Evolutionary conservation across 2,797 vertebrate genomes (phyloP).

Genomic region (Crenuchus spilurus): DNA sequence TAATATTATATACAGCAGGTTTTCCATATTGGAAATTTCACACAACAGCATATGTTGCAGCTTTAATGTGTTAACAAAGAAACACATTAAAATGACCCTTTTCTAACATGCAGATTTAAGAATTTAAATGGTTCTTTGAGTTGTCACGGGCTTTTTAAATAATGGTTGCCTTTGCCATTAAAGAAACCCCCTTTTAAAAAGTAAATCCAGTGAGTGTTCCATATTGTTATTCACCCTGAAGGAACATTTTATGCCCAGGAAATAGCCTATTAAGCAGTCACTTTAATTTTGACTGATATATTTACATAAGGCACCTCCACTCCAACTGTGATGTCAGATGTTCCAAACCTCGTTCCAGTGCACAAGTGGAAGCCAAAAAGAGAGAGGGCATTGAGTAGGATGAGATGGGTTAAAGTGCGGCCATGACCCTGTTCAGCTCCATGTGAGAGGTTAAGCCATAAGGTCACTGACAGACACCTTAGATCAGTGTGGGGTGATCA

Average conservation of each 20-base stretch:
- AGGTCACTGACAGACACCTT: constrained; percentile 33
- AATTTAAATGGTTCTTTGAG: no score
- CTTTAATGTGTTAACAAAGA: no score
- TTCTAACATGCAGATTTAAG: no score
- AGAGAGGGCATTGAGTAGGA: background rate
- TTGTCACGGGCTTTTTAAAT: no score
- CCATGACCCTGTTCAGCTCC: constrained; percentile 28
- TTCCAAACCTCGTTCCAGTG: background rate
- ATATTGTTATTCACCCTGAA: background rate
- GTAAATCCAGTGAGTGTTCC: background rate
- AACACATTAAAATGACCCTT: no score
- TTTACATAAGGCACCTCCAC: constrained; percentile 7
- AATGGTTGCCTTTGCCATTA: no score
- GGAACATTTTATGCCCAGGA: constrained; percentile 1
- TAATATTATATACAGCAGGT: no score
- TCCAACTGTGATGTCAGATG: constrained; percentile 28
- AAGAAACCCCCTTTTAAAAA: background rate
- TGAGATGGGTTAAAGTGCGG: constrained; percentile 10
- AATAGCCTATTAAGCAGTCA: constrained; percentile 20
- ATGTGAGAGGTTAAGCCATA: constrained; percentile 31
- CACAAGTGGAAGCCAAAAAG: constrained; percentile 7
- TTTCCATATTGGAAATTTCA: no score
- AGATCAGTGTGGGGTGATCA: constrained; percentile 33
- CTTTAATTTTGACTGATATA: constrained; percentile 35
- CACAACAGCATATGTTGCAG: no score